Base-by-base conservation (phyloP, 1,140 invertebrate genomes). In the Drosophila arawakana region DNA sequence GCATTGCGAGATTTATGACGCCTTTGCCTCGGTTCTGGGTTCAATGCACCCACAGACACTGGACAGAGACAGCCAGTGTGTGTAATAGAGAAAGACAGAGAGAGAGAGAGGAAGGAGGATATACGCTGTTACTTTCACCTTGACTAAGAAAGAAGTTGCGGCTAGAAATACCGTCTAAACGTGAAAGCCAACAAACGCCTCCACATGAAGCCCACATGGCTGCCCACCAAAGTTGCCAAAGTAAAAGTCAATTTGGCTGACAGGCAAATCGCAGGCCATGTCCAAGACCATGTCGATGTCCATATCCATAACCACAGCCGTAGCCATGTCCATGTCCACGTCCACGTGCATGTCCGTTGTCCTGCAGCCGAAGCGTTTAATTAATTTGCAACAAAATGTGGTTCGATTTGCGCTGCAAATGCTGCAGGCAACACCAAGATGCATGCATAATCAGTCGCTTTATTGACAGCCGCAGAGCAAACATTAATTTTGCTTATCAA, bases 301-400 rank as follows among this genome's bases (percentile, higher is more conserved):
- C 41, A 11, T 21, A 30, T 2, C 3, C 25, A 30, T 30, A 30
- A 30, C 25, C 25, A 30, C 25, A 30, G 6, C 25, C 25, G 6
- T 49, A 47, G 49, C 37, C 54, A 52, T 11, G 39, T 35, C 18
- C 44, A 30, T 37, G 55, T 47, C 46, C 60, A 46, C 15, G 47
- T 41, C 47, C 41, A 11, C 13, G 47, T 57, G 44, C 55, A 39
- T 21, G 8, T 46, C 54, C 44, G 58, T 73, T 49, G 74, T 74
- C 61, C 80, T 80, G 41, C 21, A 37, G 30, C 57, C 58, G 47
- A 59, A 73, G 73, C 79, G 78, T 83, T 86, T 86, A 88, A 86
- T 86, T 86, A 86, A 86, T 86, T 88, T 88, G 76, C 82, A 76
- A 83, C 84, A 83, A 86, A 88, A 83, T 86, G 73, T 83, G 75